Evolutionary conservation across 2,888 invertebrate species (phyloP), one percentile per base, ranked within the genome.

Genomic region (Pristionchus entomophagus): DNA sequence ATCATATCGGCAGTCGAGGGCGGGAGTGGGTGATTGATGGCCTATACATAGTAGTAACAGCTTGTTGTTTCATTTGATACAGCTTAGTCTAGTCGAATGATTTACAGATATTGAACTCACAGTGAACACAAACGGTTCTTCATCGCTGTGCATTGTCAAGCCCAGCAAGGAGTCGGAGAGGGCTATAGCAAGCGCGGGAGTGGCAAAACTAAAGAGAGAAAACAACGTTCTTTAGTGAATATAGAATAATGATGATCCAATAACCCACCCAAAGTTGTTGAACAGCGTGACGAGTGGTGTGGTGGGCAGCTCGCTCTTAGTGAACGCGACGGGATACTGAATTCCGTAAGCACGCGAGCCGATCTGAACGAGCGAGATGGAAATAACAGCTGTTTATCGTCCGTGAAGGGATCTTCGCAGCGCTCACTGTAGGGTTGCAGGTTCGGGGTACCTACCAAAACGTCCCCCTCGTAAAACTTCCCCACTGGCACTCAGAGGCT

Each of bases 1-100:
- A 49, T 65, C 35, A n/a, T 12, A 38, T 84, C 84, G 5, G 65
- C 84, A 8, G 84, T n/a, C 2, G 84, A 26, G 3, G 84, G 87
- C 26, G 90, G 90, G 19, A 90, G 81, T 6, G 90, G 92, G 56
- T 91, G 91, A 73, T 92, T 91, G 49, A 88, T 65, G 6, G 89
- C 87, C 88, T 89, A 53, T 35, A 4, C 6, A 22, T 26, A 59
- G 17, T 26, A 59, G 17, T 59, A 8, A n/a, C 69, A 45, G 45
- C 8, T 22, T 59, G 56, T 59, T 26, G 26, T 26, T 22, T 59
- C 14, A 32, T 69, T 29, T 22, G 19, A 14, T n/a, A n/a, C n/a
- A n/a, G n/a, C n/a, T n/a, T n/a, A n/a, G n/a, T n/a, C n/a, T n/a
- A n/a, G n/a, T n/a, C n/a, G n/a, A n/a, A n/a, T n/a, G n/a, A n/a